Conservation (phyloP, 1,140 invertebrate species). For the Philotrypesis tridentata region DNA sequence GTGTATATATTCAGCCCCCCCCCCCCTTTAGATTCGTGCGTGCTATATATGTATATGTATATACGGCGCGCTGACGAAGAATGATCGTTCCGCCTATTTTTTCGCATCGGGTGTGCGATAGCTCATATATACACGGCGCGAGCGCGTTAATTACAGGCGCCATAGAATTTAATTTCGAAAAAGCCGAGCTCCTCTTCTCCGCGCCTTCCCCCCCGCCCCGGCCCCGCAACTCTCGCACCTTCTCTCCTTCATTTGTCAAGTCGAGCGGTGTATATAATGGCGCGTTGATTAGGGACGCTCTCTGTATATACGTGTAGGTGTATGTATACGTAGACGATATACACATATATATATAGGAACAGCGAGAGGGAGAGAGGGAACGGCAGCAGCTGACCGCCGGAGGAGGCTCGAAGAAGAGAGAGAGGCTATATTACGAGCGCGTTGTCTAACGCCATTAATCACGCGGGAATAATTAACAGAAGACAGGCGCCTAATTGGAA, state of each 20-base stretch:
- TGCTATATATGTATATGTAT: too few species aligned
- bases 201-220: neutral
- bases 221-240: too few species aligned
- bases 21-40: too few species aligned
- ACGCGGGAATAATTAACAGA: constrained; percentile 59
- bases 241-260: constrained; percentile 39
- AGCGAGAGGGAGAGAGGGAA: too few species aligned
- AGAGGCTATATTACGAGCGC: neutral
- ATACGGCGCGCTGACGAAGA: neutral
- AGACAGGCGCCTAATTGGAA: constrained; percentile 61
- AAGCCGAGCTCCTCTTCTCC: neutral
- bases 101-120: neutral
- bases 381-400: constrained; percentile 28
- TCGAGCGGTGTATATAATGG: neutral
- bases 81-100: neutral
- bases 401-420: neutral
- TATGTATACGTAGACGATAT: too few species aligned
- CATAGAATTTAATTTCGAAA: constrained; percentile 40
- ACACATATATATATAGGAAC: too few species aligned
- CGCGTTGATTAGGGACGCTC: constrained; percentile 30
- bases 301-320: neutral
- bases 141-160: neutral
- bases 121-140: too few species aligned
- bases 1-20: too few species aligned
- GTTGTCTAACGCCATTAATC: constrained; percentile 58